Evolutionary conservation across 2,113 vertebrate genomes (phyloP).

Genomic region (Elgaria multicarinata): DNA sequence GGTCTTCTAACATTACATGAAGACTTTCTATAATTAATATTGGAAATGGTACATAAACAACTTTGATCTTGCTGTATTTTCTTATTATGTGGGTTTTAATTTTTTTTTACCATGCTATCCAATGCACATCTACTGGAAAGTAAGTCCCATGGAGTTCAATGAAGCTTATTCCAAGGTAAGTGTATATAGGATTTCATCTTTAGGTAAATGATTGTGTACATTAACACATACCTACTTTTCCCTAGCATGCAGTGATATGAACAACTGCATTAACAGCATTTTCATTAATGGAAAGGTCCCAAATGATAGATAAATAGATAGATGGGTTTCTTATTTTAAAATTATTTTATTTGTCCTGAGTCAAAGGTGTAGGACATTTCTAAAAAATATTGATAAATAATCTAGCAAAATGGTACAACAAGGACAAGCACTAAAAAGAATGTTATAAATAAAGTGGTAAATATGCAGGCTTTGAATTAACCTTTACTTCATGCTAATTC

Average conservation of each 20-base stretch:
- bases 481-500: slow-evolving; percentile 67
- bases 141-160: too few relatives aligned
- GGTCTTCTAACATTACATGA: background rate
- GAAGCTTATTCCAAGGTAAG: too few relatives aligned
- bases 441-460: slow-evolving; percentile 59
- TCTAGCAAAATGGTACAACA: slow-evolving; percentile 21
- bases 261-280: background rate
- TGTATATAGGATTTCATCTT: too few relatives aligned
- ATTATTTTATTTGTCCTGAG: slow-evolving; percentile 1
- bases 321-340: background rate
- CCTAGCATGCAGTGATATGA: background rate
- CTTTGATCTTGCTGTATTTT: background rate
- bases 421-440: slow-evolving; percentile 58
- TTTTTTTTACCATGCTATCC: too few relatives aligned
- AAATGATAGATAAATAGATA: background rate
- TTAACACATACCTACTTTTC: too few relatives aligned
- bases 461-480: slow-evolving; percentile 50
- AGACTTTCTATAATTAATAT: background rate
- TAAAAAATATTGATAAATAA: slow-evolving; percentile 12
- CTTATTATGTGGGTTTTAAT: background rate
- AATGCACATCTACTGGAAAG: too few relatives aligned
- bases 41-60: background rate
- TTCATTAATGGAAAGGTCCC: background rate
- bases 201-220: too few relatives aligned
- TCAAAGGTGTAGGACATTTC: background rate